These are phyloP conservation scores for Caranx ignobilis DNA, from an alignment of 2,113 vertebrate genomes.

Conservation along the genomic window DNA sequence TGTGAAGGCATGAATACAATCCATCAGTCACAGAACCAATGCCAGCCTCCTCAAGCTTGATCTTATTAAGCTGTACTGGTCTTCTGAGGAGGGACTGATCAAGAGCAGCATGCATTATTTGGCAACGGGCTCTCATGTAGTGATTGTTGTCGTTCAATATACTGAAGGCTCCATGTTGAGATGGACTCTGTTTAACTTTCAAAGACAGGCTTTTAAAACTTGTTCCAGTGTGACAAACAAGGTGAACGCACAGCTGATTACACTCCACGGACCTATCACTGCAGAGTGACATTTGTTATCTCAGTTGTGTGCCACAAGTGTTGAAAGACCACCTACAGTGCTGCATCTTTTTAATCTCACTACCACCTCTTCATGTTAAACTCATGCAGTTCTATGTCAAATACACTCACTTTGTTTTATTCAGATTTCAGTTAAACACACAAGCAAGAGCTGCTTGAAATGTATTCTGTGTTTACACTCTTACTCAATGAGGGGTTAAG, in stretches of 20 bases:
- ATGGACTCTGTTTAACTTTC: neutral
- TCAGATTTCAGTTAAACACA: slow-evolving; percentile 32
- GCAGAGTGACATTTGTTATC: slow-evolving; percentile 20
- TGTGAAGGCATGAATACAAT: slow-evolving; percentile 39
- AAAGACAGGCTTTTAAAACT: neutral
- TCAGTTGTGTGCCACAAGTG: neutral
- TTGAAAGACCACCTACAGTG: slow-evolving; percentile 50
- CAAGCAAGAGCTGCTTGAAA: slow-evolving; percentile 47
- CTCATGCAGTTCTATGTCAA: slow-evolving; percentile 11
- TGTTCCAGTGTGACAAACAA: neutral
- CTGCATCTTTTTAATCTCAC: slow-evolving; percentile 30
- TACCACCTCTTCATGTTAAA: slow-evolving; percentile 5
- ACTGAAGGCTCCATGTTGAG: neutral
- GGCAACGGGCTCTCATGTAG: neutral
- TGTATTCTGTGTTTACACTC: slow-evolving; percentile 59
- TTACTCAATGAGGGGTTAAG: slow-evolving; percentile 70
- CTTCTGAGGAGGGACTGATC: slow-evolving; percentile 34
- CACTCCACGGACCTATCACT: slow-evolving; percentile 11
- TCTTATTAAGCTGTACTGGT: slow-evolving; percentile 21
- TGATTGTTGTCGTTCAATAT: slow-evolving; percentile 6
- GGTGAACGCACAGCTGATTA: slow-evolving; percentile 18
- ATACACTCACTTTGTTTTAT: neutral
- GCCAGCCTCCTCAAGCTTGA: slow-evolving; percentile 39
- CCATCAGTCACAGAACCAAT: slow-evolving; percentile 31
- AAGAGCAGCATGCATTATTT: slow-evolving; percentile 33